phyloP scores from a whole-genome alignment of 2,797 vertebrate species.

The Lepilemur septentrionalis region DNA sequence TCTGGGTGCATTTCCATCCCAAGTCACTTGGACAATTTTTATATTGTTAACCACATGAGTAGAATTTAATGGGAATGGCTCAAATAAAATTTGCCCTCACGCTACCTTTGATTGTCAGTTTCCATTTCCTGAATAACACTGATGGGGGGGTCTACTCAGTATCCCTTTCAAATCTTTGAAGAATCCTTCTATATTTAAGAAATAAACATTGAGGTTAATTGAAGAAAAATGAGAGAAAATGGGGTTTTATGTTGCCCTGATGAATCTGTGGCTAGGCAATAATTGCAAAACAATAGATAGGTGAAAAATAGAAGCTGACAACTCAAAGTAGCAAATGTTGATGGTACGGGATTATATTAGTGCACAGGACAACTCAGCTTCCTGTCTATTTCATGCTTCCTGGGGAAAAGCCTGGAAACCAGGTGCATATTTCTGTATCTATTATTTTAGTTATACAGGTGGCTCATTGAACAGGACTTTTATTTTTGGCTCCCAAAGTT shows the following conservation, averaged over 20 bases:
- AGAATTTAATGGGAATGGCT: slow-evolving; percentile 62
- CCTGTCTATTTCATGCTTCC: not conserved
- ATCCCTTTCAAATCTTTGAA: slow-evolving; percentile 42
- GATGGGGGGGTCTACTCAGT: slow-evolving; percentile 4
- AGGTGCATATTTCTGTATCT: slow-evolving; percentile 31
- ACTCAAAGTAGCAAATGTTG: slow-evolving; percentile 44
- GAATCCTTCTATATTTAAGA: slow-evolving; percentile 48
- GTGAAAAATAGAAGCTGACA: slow-evolving; percentile 71
- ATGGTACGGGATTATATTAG: slow-evolving; percentile 6
- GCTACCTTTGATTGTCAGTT: slow-evolving; percentile 48
- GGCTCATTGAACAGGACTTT: slow-evolving; percentile 73
- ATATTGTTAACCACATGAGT: slow-evolving; percentile 49
- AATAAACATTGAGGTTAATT: slow-evolving; percentile 70
- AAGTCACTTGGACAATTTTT: slow-evolving; percentile 55
- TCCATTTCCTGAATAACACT: slow-evolving; percentile 56
- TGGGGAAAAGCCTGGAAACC: slow-evolving; percentile 48
- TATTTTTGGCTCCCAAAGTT: slow-evolving; percentile 53
- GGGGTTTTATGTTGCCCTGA: slow-evolving; percentile 68
- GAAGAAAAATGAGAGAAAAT: slow-evolving; percentile 67
- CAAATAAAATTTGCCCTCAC: slow-evolving; percentile 51
- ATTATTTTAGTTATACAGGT: slow-evolving; percentile 62
- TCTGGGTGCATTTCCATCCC: slow-evolving; percentile 26
- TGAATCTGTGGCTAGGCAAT: slow-evolving; percentile 44
- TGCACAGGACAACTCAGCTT: not conserved
- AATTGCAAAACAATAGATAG: slow-evolving; percentile 64